Evolutionary conservation across 1,140 invertebrate genomes (phyloP).

Genomic region (Lucilia cuprina): DNA sequence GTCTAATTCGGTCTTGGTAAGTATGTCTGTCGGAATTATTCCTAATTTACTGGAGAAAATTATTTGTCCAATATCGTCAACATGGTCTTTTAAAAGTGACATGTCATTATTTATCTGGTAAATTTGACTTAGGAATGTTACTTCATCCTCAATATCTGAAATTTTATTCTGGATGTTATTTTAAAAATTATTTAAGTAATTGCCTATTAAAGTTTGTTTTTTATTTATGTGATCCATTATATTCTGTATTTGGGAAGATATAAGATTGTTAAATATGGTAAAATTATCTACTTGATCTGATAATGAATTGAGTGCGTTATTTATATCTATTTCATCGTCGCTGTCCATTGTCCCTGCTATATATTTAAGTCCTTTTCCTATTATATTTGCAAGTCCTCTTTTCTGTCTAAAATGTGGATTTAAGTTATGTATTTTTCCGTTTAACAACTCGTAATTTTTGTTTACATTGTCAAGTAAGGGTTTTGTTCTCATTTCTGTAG

Average conservation of each 20-base stretch:
- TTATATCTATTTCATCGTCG: slow-evolving; percentile 5
- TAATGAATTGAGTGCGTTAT: neutral
- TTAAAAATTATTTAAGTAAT: neutral
- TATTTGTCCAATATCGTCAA: neutral
- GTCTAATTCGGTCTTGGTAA: too few species aligned
- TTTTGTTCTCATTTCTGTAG: neutral
- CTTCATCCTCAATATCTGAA: neutral
- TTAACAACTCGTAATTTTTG: neutral
- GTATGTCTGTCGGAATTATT: too few species aligned
- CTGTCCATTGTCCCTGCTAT: slow-evolving; percentile 27
- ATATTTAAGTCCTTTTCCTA: slow-evolving; percentile 22
- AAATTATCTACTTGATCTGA: neutral
- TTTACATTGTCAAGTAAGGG: neutral
- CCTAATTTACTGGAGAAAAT: slow-evolving; percentile 21
- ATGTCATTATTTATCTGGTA: slow-evolving; percentile 13
- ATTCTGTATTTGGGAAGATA: neutral
- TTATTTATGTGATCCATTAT: neutral
- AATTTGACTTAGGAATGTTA: neutral
- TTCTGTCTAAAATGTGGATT: neutral
- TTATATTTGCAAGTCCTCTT: neutral
- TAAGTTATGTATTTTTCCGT: neutral
- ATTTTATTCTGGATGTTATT: neutral
- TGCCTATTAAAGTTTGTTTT: neutral
- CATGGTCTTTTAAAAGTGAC: neutral
- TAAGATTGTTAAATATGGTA: neutral